Evolutionary conservation across 2,888 invertebrate genomes (phyloP), one percentile per base, ranked within the genome.

Genomic region (Athrips mouffetella): DNA sequence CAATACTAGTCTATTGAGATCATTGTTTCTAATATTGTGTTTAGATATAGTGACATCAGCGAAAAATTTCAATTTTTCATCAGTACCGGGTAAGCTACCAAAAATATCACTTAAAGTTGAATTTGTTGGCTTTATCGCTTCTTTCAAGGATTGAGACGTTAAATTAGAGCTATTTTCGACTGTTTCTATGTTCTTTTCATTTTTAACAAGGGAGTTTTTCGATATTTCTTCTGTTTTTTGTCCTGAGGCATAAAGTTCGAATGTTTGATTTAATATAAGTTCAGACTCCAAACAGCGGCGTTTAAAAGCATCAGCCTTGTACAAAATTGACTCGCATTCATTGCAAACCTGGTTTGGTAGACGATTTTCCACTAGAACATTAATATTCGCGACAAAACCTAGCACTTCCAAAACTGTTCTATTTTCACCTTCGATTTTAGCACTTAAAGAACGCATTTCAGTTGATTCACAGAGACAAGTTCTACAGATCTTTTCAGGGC

Each of bases 281-380:
- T 87, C 79, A 0, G 81, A 76, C 21, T 78, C 67, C 1, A 75
- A 51, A 51, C 81, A 86, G 1, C 73, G 76, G n/a, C 70, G 70
- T 62, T 76, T 83, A 47, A 87, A 85, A 16, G 71, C 69, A 23
- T 81, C 73, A 16, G 76, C 70, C 53, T 76, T 78, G 21, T 59
- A 62, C 62, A 87, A 60, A 15, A 70, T 62, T 20, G 54, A 31
- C 49, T 75, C 74, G 53, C 87, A 88, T 20, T 76, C 75, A 42
- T 52, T 54, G 59, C 87, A 88, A 47, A 88, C 70, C 52, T 81
- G 80, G 61, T 80, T 77, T 0, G 87, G 83, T 33, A 79, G 63
- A 48, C 52, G 63, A 57, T 80, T 74, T 25, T 67, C 70, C 10
- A 58, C 53, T 58, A 63, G 67, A 55, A 82, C 61, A 52, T 71